Evolutionary conservation across 1,140 invertebrate species (phyloP), one percentile per base, ranked within the genome.

Genomic region (Heliconius himera): DNA sequence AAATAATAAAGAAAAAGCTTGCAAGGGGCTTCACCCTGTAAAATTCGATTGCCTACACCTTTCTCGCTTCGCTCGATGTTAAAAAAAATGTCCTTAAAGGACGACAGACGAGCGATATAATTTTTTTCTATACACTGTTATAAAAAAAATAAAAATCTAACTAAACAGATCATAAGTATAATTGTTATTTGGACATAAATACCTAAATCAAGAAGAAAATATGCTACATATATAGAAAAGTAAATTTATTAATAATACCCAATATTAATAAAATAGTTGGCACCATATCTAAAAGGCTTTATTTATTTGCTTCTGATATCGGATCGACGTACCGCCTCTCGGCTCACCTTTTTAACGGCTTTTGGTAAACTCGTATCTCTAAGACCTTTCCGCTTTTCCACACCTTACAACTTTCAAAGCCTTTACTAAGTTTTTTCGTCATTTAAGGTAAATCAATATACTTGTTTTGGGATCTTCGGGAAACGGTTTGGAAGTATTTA

Each of bases 231-330:
- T 1, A 66, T 3, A 29, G 13, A 26, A 26, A 66, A 66, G 18
- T 51, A 51, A 51, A 20, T 8, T 18, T 0, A 0, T 6, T n/a
- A 3, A 16, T 11, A 66, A 66, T 2, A 5, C 60, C 22, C 60
- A 38, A 51, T 51, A 71, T 60, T 78, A 78, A 73, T 73, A 49
- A 76, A 46, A 70, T 76, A 70, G 71, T 74, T 74, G 16, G 77
- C 71, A 74, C 70, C 80, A 76, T 54, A 82, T 83, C 81, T 77
- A 77, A 70, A 77, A 71, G 60, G 78, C 60, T 56, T 84, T 82
- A 85, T 85, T 85, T 82, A 84, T 84, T 84, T 78, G 79, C 82
- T 82, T 79, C 73, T 60, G 75, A 81, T 82, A 85, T 82, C 73
- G 80, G 70, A 81, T 77, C 76, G 72, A 73, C 77, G 77, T 54